Conservation (phyloP, 2,888 invertebrate species). For the Venusia cambrica region DNA sequence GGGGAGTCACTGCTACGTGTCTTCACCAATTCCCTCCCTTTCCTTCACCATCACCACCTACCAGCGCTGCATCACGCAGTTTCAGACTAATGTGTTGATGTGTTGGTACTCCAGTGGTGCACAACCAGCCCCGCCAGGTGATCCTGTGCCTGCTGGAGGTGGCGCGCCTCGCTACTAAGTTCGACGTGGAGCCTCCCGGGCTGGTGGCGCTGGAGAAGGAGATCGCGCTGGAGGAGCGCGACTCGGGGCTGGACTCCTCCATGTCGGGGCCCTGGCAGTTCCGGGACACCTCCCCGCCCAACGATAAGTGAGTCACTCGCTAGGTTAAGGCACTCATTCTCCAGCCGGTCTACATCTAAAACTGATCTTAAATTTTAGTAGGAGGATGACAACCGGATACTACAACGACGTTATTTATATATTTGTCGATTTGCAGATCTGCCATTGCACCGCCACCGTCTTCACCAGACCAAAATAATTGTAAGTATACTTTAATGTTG, state of each 20-base stretch:
- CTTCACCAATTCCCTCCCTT: too few species aligned
- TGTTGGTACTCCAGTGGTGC: slow-evolving; percentile 87
- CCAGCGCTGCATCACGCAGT: too few species aligned
- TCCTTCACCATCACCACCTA: too few species aligned
- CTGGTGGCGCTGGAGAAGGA: slow-evolving; percentile 92
- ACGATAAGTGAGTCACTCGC: slow-evolving; percentile 54
- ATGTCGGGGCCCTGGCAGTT: slow-evolving; percentile 86
- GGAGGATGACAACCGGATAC: too few species aligned
- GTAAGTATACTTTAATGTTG: slow-evolving; percentile 23
- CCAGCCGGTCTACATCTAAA: too few species aligned
- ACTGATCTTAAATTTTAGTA: too few species aligned
- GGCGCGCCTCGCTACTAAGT: slow-evolving; percentile 89
- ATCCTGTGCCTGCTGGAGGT: slow-evolving; percentile 92
- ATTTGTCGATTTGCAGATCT: slow-evolving; percentile 43
- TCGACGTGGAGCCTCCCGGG: slow-evolving; percentile 89
- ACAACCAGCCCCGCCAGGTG: slow-evolving; percentile 91
- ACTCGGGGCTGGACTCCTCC: slow-evolving; percentile 83
- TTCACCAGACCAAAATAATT: slow-evolving; percentile 52
- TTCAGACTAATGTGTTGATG: too few species aligned
- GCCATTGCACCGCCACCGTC: slow-evolving; percentile 40
- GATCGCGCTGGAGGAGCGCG: slow-evolving; percentile 89
- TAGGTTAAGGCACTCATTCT: too few species aligned
- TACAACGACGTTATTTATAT: too few species aligned
- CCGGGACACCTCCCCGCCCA: slow-evolving; percentile 66
- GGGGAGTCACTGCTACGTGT: too few species aligned